Percentiles rank a stretch among this genome's conserved stretches.
Conservation (phyloP, 92 coral and sea anemone species). For the Epizoanthus scotinus region DNA sequence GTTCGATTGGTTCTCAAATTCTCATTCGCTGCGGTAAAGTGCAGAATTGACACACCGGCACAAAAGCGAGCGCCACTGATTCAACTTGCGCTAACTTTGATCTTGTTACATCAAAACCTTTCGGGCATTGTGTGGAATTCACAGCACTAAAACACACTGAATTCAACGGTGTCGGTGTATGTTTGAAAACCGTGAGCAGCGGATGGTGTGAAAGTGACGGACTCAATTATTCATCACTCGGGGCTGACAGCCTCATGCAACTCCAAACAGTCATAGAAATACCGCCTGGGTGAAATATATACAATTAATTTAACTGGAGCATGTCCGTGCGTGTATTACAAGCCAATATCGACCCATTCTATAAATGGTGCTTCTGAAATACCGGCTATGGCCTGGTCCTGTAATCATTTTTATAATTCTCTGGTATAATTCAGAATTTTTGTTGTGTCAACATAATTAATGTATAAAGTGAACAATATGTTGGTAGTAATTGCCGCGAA, state of each 20-base stretch:
- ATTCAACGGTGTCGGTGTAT: not conserved
- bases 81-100: slow-evolving; percentile 19
- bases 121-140: not conserved
- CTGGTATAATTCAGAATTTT: no score
- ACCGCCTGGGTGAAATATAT: not conserved
- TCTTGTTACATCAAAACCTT: slow-evolving; percentile 6
- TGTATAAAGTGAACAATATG: no score
- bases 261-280: not conserved
- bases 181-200: not conserved
- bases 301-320: slow-evolving; percentile 21
- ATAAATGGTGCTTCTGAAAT: not conserved
- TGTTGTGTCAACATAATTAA: no score
- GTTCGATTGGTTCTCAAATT: slow-evolving; percentile 8
- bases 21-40: slow-evolving; percentile 13
- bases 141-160: not conserved
- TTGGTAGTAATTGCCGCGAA: no score
- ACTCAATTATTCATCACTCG: not conserved
- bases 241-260: slow-evolving; percentile 19
- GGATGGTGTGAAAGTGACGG: not conserved
- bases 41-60: slow-evolving; percentile 12
- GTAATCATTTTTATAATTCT: no score
- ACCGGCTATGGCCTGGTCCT: not conserved
- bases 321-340: slow-evolving; percentile 24
- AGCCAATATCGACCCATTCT: slow-evolving; percentile 14
- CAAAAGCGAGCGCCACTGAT: not conserved